Evolutionary conservation across 30 jellyfish, hydroid and myxozoan genomes (phyloP).

Genomic region (Calvadosia cruxmelitensis): DNA sequence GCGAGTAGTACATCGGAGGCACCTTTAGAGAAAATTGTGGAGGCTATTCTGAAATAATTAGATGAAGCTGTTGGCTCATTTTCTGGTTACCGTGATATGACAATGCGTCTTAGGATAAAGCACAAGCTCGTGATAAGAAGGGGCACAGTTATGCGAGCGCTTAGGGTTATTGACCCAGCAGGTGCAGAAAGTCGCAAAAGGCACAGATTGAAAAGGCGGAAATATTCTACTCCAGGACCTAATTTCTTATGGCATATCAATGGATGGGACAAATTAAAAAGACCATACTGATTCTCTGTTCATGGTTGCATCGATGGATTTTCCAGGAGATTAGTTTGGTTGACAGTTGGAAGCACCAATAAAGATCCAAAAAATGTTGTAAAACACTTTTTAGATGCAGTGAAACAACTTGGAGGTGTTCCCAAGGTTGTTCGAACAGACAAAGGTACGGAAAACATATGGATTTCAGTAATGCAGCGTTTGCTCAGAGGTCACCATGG

Average conservation of each 20-base stretch:
- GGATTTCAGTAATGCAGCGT: conserved; percentile 26
- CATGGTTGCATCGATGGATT: conserved; percentile 59
- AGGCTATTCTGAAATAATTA: not conserved
- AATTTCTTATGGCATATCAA: conserved; percentile 42
- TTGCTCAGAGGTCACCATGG: conserved; percentile 16
- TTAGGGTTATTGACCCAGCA: conserved; percentile 32
- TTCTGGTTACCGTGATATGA: not conserved
- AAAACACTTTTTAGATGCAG: conserved; percentile 32
- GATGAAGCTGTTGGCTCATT: not conserved
- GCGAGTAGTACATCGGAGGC: not conserved
- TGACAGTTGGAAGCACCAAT: conserved; percentile 27
- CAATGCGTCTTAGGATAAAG: not conserved
- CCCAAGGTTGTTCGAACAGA: conserved; percentile 35
- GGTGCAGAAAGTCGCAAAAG: conserved; percentile 25
- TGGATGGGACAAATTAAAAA: conserved; percentile 35
- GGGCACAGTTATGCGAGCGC: conserved; percentile 10
- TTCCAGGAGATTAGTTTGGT: conserved; percentile 48
- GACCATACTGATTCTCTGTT: conserved; percentile 34
- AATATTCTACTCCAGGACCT: conserved; percentile 36
- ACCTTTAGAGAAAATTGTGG: not conserved
- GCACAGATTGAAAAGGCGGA: conserved; percentile 21
- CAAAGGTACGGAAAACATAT: conserved; percentile 49
- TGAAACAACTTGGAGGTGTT: conserved; percentile 25
- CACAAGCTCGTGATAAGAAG: conserved; percentile 9
- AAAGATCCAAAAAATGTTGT: conserved; percentile 33